These are phyloP conservation scores for Lophochroa leadbeateri DNA, from an alignment of 2,113 vertebrate genomes.

Conservation along the genomic window DNA sequence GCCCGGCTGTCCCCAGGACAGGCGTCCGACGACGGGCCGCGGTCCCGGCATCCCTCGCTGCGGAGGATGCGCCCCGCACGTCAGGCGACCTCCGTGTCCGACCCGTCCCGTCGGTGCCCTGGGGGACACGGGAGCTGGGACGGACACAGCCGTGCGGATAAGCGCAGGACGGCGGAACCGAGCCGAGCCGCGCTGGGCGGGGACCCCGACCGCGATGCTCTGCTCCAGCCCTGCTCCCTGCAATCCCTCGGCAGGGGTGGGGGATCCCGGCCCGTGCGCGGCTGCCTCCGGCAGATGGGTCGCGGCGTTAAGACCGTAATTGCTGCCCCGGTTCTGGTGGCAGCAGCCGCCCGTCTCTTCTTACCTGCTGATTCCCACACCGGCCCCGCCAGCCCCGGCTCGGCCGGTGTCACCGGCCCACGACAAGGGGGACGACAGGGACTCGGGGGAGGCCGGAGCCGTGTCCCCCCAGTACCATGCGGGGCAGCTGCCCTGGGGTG, in stretches of 20 bases:
- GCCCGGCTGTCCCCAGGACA: rapidly evolving
- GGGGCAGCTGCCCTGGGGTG: background rate
- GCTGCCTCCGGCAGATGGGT: constrained; percentile 48
- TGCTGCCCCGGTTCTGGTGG: constrained; percentile 40
- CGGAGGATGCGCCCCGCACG: background rate
- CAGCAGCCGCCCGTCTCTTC: constrained; percentile 25
- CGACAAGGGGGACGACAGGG: background rate
- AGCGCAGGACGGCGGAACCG: background rate
- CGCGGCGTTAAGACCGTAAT: constrained; percentile 36
- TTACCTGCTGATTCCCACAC: constrained; percentile 46
- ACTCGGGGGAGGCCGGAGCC: too few species aligned
- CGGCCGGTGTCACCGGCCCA: background rate
- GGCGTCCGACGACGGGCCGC: background rate
- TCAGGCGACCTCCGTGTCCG: background rate
- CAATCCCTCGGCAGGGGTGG: background rate
- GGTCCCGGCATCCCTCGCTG: background rate
- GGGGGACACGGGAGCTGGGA: background rate
- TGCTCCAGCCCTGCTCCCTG: background rate
- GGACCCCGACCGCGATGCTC: too few species aligned
- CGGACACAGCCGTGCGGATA: background rate
- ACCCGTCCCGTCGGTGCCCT: background rate
- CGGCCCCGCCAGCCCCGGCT: background rate
- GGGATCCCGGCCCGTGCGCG: background rate
- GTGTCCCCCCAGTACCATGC: background rate
- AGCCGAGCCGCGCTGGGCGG: background rate